A percentile compares a stretch with the other conserved stretches of the same genome.
These are phyloP conservation scores for Heliothis peltigera DNA, from an alignment of 2,888 invertebrate species.

Conservation along the genomic window DNA sequence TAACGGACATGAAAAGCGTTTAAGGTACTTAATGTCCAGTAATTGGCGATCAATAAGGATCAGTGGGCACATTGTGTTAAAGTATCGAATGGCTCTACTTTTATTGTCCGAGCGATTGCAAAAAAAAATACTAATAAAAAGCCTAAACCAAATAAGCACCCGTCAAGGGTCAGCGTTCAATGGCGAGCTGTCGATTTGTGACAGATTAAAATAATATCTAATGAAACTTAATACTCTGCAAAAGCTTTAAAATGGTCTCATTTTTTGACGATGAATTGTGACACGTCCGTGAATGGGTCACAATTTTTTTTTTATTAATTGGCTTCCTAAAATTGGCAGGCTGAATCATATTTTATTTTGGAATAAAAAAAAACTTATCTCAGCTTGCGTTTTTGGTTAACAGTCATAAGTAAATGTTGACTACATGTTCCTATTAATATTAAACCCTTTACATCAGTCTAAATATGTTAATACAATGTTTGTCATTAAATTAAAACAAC, in stretches of 20 bases:
- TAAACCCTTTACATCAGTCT: constrained; percentile 11
- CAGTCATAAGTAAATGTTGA: neutral
- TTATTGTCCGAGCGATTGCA: constrained; percentile 80
- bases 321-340: too few relatives aligned
- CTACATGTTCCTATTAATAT: neutral
- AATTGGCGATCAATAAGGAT: constrained; percentile 90
- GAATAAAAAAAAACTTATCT: neutral
- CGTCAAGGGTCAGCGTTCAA: constrained; percentile 81
- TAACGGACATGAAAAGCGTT: constrained; percentile 87
- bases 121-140: constrained; percentile 81
- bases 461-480: constrained; percentile 14
- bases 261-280: neutral
- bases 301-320: neutral
- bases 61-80: constrained; percentile 89
- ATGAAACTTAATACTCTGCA: constrained; percentile 47
- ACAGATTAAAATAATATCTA: constrained; percentile 73
- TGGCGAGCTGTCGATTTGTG: constrained; percentile 79
- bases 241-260: constrained; percentile 9
- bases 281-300: neutral
- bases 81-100: constrained; percentile 78
- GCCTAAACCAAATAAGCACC: constrained; percentile 74
- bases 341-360: too few relatives aligned
- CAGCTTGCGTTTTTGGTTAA: neutral
- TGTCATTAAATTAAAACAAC: constrained; percentile 60
- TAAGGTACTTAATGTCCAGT: constrained; percentile 90